Evolutionary conservation across 2,888 invertebrate species (phyloP), one percentile per base, ranked within the genome.

Genomic region (Phlogophora meticulosa): DNA sequence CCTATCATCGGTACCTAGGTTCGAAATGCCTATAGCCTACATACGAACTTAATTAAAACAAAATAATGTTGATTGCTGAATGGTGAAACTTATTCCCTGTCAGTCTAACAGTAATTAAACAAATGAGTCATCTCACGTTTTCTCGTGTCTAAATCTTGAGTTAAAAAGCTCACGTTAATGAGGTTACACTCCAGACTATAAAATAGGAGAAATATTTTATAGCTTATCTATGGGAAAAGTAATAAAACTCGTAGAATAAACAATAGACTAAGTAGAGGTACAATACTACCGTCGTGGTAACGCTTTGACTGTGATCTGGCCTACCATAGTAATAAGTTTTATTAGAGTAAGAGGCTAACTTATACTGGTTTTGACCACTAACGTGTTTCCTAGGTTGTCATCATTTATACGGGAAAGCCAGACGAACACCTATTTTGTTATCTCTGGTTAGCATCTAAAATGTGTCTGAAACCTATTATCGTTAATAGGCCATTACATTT

Each of bases 401-500:
- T 46, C 62, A 34, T 62, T 46, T 55, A 57, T 42, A 46, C 66
- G 46, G 53, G 53, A 57, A 61, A 57, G 28, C 43, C 48, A 52
- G 49, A 53, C 65, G 36, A 28, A 53, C 52, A 56, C 4, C 15
- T 11, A 43, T 67, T 59, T 22, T 48, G 11, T 65, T 67, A 68
- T 68, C 67, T 65, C 5, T 34, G 7, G 28, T 52, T 45, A 28
- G 28, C 28, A 69, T 68, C 72, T 60, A 56, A 56, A 65, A 57
- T 34, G 45, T 58, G 32, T 40, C 24, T 17, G 34, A 58, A 71
- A 66, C 53, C 53, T 66, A 61, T 75, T 57, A 71, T 42, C 40
- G 40, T 75, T 53, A 72, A 73, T 61, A 38, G 55, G 49, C 15
- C 53, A 75, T 61, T 45, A 57, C 52, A 43, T 49, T 58, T 71